Conservation (phyloP, 2,888 invertebrate species). For the Megastigmus dorsalis region DNA sequence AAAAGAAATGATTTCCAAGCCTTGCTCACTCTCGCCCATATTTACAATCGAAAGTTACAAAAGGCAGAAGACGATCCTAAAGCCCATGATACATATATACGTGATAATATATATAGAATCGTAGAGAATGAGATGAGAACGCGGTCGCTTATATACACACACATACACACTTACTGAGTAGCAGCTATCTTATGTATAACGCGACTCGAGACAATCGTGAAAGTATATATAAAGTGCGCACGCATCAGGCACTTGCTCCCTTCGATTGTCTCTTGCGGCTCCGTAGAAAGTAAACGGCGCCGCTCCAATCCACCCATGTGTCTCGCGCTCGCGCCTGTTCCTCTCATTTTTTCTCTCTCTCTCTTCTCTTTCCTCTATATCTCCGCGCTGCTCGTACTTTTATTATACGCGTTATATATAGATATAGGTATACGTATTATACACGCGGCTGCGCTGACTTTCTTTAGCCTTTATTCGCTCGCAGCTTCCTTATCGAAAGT, state of each 20-base stretch:
- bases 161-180: no score
- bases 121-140: no score
- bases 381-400: no score
- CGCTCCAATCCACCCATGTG: slow-evolving; percentile 22
- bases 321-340: not conserved
- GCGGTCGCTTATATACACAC: slow-evolving; percentile 10
- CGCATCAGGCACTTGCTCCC: slow-evolving; percentile 12
- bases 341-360: not conserved
- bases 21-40: not conserved
- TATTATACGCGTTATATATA: no score
- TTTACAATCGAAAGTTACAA: slow-evolving; percentile 38
- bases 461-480: slow-evolving; percentile 17
- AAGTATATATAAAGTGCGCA: slow-evolving; percentile 20
- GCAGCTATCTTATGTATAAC: no score
- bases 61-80: no score
- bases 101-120: no score
- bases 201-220: slow-evolving; percentile 51
- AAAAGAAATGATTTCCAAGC: not conserved
- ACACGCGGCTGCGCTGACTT: not conserved
- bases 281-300: slow-evolving; percentile 47
- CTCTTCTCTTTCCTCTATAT: slow-evolving; percentile 11
- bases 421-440: no score
- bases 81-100: no score
- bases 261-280: slow-evolving; percentile 39
- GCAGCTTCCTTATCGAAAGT: no score